These are phyloP conservation scores for Holacanthella duospinosa DNA, from an alignment of 2,888 invertebrate genomes.

Conservation along the genomic window DNA sequence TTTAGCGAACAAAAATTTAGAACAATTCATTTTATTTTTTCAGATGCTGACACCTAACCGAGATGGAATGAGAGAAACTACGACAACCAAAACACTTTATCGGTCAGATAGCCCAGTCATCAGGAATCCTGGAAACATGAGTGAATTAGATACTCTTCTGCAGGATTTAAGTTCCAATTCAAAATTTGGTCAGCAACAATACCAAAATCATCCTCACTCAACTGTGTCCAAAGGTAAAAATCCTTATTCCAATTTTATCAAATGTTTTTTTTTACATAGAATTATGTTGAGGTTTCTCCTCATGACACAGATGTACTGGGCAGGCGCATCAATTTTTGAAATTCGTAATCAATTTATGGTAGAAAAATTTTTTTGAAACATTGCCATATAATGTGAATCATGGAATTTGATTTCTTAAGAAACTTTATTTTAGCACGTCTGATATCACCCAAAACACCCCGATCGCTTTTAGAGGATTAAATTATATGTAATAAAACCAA, in stretches of 20 bases:
- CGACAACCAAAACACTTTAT: conserved; percentile 38
- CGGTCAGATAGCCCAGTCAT: conserved; percentile 38
- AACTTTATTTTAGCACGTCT: no score
- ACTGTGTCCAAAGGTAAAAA: conserved; percentile 24
- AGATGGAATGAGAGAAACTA: conserved; percentile 45
- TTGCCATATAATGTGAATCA: no score
- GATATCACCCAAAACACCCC: no score
- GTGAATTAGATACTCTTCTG: conserved; percentile 80
- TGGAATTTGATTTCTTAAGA: no score
- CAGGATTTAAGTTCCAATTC: conserved; percentile 64
- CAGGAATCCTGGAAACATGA: conserved; percentile 41
- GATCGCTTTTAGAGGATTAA: no score
- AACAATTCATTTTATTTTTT: conserved; percentile 38
- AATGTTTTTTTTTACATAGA: no score
- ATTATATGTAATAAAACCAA: no score
- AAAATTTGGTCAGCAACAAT: conserved; percentile 27
- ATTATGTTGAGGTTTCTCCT: no score
- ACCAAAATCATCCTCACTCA: conserved; percentile 13
- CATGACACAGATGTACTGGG: no score
- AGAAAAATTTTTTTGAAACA: no score
- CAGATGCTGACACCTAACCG: conserved; percentile 56
- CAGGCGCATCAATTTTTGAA: background rate
- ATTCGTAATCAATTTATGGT: no score
- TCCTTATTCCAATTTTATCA: background rate
- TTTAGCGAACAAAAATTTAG: conserved; percentile 3